Evolutionary conservation across 1,140 invertebrate genomes (phyloP), one percentile per base, ranked within the genome.

Genomic region (Lerema accius): DNA sequence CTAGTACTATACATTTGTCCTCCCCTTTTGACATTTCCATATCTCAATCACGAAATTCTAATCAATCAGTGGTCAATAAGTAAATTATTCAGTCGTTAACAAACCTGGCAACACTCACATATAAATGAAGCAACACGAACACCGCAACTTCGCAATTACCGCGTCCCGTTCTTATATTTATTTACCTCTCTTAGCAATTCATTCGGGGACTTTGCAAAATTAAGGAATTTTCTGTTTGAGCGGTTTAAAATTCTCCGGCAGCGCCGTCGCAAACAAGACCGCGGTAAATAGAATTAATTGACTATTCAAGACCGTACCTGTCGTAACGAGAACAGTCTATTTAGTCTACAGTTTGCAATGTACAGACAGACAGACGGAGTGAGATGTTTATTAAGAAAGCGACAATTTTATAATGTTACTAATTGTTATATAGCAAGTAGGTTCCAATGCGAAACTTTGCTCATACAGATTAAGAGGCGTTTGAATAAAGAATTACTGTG

Each of bases 241-340:
- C 61, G 39, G 60, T 70, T 73, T 73, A 70, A 67, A 67, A 76
- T 73, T 76, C 70, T 62, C 67, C 16, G 35, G 62, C 48, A 26
- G 59, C 65, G 50, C 23, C 23, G 63, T 39, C 15, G 62, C 39
- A 53, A 62, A 59, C 46, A 63, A 62, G 63, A 37, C 62, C 37
- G 49, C 45, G 39, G 68, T 69, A 76, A 76, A 76, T 73, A 71
- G 62, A 73, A 76, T 71, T 76, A 76, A 76, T 76, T 73, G 64
- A 48, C 63, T 69, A 71, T 73, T 73, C 74, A 50, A 32, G 40
- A 55, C 59, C 65, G 58, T 71, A 76, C 74, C 74, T 76, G 74
- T 62, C 59, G 45, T 69, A 73, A 73, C 74, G 65, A 71, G 65
- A 32, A n/a, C 40, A 16, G 50, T 35, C 61, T 62, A 50, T 61